Conservation (phyloP, 1,140 invertebrate species). For the Diuraphis noxia region DNA sequence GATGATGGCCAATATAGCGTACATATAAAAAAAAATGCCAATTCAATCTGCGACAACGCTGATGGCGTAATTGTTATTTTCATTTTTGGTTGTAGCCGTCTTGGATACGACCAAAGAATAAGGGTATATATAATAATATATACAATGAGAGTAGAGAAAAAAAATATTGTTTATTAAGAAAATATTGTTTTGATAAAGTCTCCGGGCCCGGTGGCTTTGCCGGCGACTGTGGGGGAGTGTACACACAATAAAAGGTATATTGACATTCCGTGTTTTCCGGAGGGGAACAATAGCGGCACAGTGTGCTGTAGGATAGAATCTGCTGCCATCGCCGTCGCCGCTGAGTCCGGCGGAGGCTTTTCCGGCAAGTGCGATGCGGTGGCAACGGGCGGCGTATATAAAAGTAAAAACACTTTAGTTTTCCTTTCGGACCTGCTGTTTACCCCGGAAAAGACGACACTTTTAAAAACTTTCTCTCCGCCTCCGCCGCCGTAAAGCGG, state of each 20-base stretch:
- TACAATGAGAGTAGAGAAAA: background rate
- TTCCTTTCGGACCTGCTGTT: slow-evolving; percentile 45
- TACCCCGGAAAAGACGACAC: slow-evolving; percentile 47
- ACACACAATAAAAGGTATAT: slow-evolving; percentile 51
- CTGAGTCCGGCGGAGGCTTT: background rate
- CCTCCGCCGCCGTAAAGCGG: background rate
- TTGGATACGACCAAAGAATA: background rate
- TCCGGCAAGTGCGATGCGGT: background rate
- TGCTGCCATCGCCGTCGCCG: background rate
- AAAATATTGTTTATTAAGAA: slow-evolving; percentile 51
- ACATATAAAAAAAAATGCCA: background rate
- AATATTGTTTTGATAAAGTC: slow-evolving; percentile 38
- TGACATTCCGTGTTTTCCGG: slow-evolving; percentile 51
- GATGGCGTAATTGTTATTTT: background rate
- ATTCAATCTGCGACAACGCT: background rate
- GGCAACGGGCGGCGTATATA: background rate
- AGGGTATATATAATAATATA: slow-evolving; percentile 9
- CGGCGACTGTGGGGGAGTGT: background rate
- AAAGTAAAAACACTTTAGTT: slow-evolving; percentile 53
- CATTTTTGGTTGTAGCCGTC: background rate
- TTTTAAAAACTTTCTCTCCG: slow-evolving; percentile 39
- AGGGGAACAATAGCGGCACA: slow-evolving; percentile 41
- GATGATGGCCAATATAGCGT: background rate
- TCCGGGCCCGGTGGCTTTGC: background rate
- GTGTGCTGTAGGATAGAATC: background rate